phyloP scores from a whole-genome alignment of 2,113 vertebrate species.

The Emydura subglobosa region DNA sequence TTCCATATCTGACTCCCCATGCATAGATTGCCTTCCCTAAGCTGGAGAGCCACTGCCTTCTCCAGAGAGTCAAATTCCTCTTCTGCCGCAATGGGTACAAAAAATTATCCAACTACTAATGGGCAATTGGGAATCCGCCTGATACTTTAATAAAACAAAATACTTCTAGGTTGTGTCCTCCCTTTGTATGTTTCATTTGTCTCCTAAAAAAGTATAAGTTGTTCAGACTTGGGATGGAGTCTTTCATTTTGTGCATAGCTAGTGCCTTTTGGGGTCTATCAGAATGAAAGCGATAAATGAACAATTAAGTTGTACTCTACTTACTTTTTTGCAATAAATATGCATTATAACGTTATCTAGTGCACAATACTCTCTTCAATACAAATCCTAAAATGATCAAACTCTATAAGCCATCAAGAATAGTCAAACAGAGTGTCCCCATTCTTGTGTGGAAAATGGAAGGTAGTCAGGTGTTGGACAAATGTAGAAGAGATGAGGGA shows the following conservation, averaged over 20 bases:
- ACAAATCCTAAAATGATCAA: background rate
- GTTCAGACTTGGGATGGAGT: background rate
- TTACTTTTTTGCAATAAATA: background rate
- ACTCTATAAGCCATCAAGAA: background rate
- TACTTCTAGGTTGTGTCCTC: background rate
- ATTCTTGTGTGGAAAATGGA: conserved; percentile 10
- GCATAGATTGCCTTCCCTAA: background rate
- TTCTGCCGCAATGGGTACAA: background rate
- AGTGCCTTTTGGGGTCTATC: background rate
- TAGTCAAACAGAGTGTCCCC: background rate
- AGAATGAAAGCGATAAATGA: background rate
- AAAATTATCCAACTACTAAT: background rate
- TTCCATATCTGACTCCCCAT: background rate
- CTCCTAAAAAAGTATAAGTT: background rate
- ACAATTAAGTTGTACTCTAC: background rate
- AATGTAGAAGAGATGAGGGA: background rate
- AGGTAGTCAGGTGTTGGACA: background rate
- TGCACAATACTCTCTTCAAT: background rate
- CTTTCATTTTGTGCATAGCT: background rate
- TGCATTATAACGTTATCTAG: background rate
- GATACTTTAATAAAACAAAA: background rate
- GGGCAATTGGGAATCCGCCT: background rate
- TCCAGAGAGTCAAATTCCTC: background rate
- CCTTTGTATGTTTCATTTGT: background rate
- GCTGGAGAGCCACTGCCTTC: background rate